Evolutionary conservation across 2,113 vertebrate species (phyloP), one percentile per base, ranked within the genome.

Genomic region (Uropsilus gracilis): DNA sequence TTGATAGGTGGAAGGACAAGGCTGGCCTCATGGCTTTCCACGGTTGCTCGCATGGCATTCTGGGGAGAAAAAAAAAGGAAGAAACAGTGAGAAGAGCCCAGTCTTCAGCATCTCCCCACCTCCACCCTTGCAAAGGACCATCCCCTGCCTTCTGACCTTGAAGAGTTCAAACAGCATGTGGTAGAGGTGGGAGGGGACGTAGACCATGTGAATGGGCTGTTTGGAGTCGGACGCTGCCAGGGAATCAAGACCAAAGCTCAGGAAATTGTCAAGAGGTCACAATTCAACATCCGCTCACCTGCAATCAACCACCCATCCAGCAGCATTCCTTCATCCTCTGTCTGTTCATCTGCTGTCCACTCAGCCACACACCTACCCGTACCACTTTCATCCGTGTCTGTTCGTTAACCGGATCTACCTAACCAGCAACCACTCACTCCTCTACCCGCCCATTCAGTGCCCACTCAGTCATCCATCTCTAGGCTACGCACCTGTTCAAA

Each of bases 161-260:
- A 99, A 99, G 97, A 99, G 99, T 97, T 99, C 99, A 53, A 99
- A 99, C 90, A 99, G 98, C 99, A 99, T 99, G 98, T 99, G 99
- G 95, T 99, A 99, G 46, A 99, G 99, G 92, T 99, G 99, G 30
- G 99, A 99, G 28, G 99, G 99, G 42, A 99, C 99, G 13, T 99
- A 99, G 20, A 99, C 99, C 48, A 99, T 99, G 98, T 97, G 98
- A 46, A 99, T 98, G 1, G 99, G 98, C 91, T 98, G 98, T 59
- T 95, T 98, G 39, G 97, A 75, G 42, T 96, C 98, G 95, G 98
- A 97, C 2, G 97, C 99, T 99, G 98, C 1, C 4, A 34, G 64
- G 17, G 64, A 46, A 28, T 86, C 39, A 78, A 91, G 46, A 32
- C 32, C 14, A 76, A 37, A 42, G 66, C 50, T 78, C 68, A 93